Evolutionary conservation across 2,888 invertebrate species (phyloP).

Genomic region (Morpho achilles): DNA sequence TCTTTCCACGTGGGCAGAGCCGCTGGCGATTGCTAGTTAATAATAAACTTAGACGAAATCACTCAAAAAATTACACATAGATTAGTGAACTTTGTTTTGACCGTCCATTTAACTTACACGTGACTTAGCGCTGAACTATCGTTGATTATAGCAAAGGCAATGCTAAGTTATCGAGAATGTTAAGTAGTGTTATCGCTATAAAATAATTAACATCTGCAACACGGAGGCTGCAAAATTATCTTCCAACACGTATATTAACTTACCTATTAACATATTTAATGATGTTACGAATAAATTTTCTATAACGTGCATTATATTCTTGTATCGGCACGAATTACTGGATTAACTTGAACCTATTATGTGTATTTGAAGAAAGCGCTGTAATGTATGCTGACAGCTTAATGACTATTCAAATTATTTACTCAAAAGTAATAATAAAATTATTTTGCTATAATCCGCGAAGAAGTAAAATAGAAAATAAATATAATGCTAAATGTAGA

Average conservation of each 20-base stretch:
- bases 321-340: constrained; percentile 5
- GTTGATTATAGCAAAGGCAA: constrained; percentile 19
- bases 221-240: constrained; percentile 28
- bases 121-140: constrained; percentile 13
- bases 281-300: constrained; percentile 27
- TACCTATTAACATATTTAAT: constrained; percentile 35
- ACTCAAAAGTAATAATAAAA: too few species aligned
- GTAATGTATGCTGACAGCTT: too few species aligned
- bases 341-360: too few species aligned
- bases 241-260: constrained; percentile 34
- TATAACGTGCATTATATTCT: constrained; percentile 23
- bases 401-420: too few species aligned
- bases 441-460: too few species aligned
- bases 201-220: constrained; percentile 31
- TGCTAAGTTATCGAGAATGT: constrained; percentile 24
- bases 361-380: too few species aligned
- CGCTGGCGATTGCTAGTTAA: too few species aligned
- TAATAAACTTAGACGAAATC: too few species aligned
- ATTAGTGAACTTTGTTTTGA: constrained; percentile 3
- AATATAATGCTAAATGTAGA: too few species aligned
- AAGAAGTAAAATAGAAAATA: too few species aligned
- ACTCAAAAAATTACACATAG: too few species aligned
- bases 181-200: constrained; percentile 26
- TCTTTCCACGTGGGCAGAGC: too few species aligned
- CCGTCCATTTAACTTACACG: constrained; percentile 2